These are phyloP conservation scores for Mugil cephalus DNA, from an alignment of 2,113 vertebrate species.

Conservation along the genomic window DNA sequence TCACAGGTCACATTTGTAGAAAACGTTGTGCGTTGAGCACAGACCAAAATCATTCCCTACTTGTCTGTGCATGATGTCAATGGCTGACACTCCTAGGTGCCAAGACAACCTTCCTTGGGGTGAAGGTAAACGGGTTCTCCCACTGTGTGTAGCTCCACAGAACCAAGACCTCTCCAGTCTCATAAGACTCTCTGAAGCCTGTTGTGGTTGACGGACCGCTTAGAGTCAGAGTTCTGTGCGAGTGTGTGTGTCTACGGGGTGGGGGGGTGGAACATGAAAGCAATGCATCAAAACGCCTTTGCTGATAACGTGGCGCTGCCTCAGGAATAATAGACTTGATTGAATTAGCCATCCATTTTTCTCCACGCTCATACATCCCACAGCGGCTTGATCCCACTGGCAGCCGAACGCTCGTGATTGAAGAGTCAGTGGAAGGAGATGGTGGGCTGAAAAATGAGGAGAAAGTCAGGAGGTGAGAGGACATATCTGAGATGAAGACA, in stretches of 20 bases:
- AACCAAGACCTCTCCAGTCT: slow-evolving; percentile 44
- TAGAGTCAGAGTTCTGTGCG: slow-evolving; percentile 71
- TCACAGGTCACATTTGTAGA: too few species aligned
- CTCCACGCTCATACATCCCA: slow-evolving; percentile 71
- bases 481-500: slow-evolving; percentile 25
- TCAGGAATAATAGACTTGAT: slow-evolving; percentile 80
- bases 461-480: slow-evolving; percentile 54
- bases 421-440: slow-evolving; percentile 43
- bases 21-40: too few species aligned
- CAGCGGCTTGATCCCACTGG: slow-evolving; percentile 77
- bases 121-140: slow-evolving; percentile 10
- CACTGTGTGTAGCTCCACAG: slow-evolving; percentile 1
- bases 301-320: slow-evolving; percentile 76
- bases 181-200: slow-evolving; percentile 38
- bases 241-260: slow-evolving; percentile 23
- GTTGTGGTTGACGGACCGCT: slow-evolving; percentile 28
- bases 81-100: slow-evolving; percentile 9
- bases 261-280: slow-evolving; percentile 64
- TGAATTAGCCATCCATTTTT: slow-evolving; percentile 81
- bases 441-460: slow-evolving; percentile 21
- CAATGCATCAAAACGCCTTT: slow-evolving; percentile 82
- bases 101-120: slow-evolving; percentile 17
- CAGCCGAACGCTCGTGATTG: slow-evolving; percentile 71
- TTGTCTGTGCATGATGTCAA: neutral
- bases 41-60: slow-evolving; percentile 20